Evolutionary conservation across 2,888 invertebrate species (phyloP).

Genomic region (Amblyjoppa proteus): DNA sequence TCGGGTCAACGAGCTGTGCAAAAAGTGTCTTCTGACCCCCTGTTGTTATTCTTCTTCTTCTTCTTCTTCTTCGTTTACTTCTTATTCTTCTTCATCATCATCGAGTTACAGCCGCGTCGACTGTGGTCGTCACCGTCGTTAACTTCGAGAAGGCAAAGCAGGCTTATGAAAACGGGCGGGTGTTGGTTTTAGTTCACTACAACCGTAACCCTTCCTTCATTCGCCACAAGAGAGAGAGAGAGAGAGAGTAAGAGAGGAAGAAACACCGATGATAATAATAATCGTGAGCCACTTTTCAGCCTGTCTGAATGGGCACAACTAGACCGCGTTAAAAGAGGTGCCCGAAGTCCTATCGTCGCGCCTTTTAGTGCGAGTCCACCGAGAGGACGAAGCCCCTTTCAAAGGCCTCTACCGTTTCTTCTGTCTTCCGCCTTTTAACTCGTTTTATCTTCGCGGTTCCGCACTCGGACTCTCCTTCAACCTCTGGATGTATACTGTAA

Average conservation of each 20-base stretch:
- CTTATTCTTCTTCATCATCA: constrained; percentile 9
- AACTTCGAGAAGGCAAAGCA: constrained; percentile 37
- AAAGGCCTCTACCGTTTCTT: constrained; percentile 49
- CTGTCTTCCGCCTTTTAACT: constrained; percentile 40
- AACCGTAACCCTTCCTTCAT: constrained; percentile 21
- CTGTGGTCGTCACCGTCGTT: constrained; percentile 49
- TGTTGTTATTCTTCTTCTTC: constrained; percentile 9
- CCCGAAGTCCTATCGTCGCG: constrained; percentile 50
- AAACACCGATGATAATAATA: constrained; percentile 57
- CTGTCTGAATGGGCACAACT: constrained; percentile 70
- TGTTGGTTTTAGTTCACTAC: constrained; percentile 31
- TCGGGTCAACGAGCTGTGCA: constrained; percentile 44
- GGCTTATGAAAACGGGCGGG: constrained; percentile 25
- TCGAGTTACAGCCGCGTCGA: constrained; percentile 40
- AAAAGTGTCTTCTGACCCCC: constrained; percentile 8
- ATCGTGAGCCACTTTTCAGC: constrained; percentile 66
- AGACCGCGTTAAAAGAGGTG: constrained; percentile 73
- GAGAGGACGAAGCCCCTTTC: constrained; percentile 32
- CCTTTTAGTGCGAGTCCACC: constrained; percentile 47
- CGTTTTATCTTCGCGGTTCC: constrained; percentile 27
- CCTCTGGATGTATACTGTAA: constrained; percentile 1
- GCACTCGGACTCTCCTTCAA: constrained; percentile 12
- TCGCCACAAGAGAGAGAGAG: background rate
- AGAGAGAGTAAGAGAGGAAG: constrained; percentile 17
- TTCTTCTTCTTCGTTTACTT: background rate